Evolutionary conservation across 2,113 vertebrate species (phyloP), one percentile per base, ranked within the genome.

Genomic region (Dicerorhinus sumatrensis): DNA sequence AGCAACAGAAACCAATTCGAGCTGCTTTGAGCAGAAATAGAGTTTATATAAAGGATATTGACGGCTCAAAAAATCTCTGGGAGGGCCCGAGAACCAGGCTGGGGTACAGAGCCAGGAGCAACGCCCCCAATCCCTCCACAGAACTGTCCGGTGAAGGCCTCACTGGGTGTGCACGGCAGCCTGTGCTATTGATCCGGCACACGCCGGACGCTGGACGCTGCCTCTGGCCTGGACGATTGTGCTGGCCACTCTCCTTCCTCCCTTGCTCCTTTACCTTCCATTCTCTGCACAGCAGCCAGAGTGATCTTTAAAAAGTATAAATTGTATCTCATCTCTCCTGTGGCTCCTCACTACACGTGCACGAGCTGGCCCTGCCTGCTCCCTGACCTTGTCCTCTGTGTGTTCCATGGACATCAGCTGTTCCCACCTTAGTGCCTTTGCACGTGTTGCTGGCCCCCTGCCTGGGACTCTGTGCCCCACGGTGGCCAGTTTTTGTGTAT

Each of bases 191-290:
- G 48, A 48, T 21, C 6, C 0, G 27, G 6, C 5, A 9, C 2
- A 3, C 12, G 21, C 48, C 9, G 13, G 51, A 8, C 2, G 8
- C 67, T 73, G 76, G 76, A 21, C 0, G 0, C 31, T 18, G 48
- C 12, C 48, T 36, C 58, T 6, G 3, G 31, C 13, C 36, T 6
- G 60, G 70, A 77, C 65, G 33, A 0, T 8, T 10, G 13, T 13
- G 29, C 58, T 27, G 39, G 51, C 21, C 23, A 6, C 25, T n/a
- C 10, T 29, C 17, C 33, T 77, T 77, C 48, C 17, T 72, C 69
- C 23, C 48, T 77, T 11, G 8, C 25, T 85, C 94, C 69, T 77
- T 95, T 76, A 14, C 1, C 6, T 76, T 58, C 51, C 31, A 8
- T 89, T 73, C 54, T 89, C n/a, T 5, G 31, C 10, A 42, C 10